These are phyloP conservation scores for Cyrtonyx montezumae DNA, from an alignment of 2,113 vertebrate species.

Conservation along the genomic window DNA sequence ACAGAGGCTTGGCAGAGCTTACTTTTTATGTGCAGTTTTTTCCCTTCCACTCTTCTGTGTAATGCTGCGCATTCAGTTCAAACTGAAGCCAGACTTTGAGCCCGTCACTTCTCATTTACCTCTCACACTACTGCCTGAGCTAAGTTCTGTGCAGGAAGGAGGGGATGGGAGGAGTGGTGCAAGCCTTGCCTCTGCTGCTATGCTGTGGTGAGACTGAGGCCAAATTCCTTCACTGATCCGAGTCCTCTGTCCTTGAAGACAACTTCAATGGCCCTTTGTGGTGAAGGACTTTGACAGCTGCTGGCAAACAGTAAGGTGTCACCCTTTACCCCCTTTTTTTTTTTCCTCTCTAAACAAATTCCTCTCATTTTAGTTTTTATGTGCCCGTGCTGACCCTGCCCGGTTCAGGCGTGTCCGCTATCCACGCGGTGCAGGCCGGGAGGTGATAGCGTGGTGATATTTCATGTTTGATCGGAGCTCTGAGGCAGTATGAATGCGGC, in stretches of 20 bases:
- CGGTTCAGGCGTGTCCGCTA: fast-evolving
- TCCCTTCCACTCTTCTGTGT: too few relatives aligned
- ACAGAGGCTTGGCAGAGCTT: too few relatives aligned
- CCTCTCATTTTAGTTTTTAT: neutral
- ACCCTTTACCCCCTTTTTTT: neutral
- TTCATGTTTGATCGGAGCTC: neutral
- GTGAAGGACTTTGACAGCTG: neutral
- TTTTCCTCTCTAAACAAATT: too few relatives aligned
- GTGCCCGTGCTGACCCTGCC: too few relatives aligned
- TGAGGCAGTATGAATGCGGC: neutral
- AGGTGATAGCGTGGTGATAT: neutral
- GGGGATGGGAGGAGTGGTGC: neutral
- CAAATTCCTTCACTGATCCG: neutral
- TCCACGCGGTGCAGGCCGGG: fast-evolving
- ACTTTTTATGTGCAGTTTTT: too few relatives aligned
- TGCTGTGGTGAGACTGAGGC: fast-evolving
- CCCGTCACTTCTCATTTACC: fast-evolving
- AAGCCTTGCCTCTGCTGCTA: neutral
- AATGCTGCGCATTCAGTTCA: neutral
- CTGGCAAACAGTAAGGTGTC: fast-evolving
- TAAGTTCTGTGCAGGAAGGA: neutral
- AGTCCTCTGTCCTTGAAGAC: neutral
- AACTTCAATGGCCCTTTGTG: fast-evolving
- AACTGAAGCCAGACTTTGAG: neutral
- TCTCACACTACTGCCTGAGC: fast-evolving